A percentile compares a stretch with the other conserved stretches of the same genome.
Conservation (phyloP, 30 jellyfish, hydroid and myxozoan genomes). For the Hydractinia echinata region DNA sequence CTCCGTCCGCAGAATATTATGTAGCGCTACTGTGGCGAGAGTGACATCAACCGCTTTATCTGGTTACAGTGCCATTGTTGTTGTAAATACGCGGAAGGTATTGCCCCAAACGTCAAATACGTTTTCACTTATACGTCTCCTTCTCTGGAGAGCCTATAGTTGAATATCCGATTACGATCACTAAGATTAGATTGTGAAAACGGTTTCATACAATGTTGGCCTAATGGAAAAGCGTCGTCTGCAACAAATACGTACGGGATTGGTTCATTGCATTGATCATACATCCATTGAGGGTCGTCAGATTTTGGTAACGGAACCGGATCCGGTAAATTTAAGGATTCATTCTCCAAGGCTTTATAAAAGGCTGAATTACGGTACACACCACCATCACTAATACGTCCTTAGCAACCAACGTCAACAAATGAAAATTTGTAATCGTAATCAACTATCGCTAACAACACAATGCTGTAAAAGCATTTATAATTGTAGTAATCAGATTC, state of each 20-base stretch:
- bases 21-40: slow-evolving; percentile 15
- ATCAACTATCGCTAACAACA: slow-evolving; percentile 25
- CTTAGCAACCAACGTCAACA: slow-evolving; percentile 41
- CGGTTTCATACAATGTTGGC: slow-evolving; percentile 30
- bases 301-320: slow-evolving; percentile 30
- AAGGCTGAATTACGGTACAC: slow-evolving; percentile 24
- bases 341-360: not conserved
- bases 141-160: not conserved
- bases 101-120: not conserved
- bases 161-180: slow-evolving; percentile 19
- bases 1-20: slow-evolving; percentile 8
- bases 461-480: not conserved
- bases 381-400: slow-evolving; percentile 33
- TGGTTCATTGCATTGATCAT: not conserved
- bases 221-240: slow-evolving; percentile 25
- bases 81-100: slow-evolving; percentile 13
- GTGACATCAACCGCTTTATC: not conserved
- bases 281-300: not conserved
- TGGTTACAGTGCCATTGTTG: not conserved
- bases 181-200: not conserved
- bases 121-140: slow-evolving; percentile 2
- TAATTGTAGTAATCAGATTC: not conserved
- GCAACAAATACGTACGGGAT: slow-evolving; percentile 25
- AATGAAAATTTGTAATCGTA: slow-evolving; percentile 14
- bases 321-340: slow-evolving; percentile 1